Conservation (phyloP, 2,888 invertebrate species). For the Macrosoma leucophasiata region DNA sequence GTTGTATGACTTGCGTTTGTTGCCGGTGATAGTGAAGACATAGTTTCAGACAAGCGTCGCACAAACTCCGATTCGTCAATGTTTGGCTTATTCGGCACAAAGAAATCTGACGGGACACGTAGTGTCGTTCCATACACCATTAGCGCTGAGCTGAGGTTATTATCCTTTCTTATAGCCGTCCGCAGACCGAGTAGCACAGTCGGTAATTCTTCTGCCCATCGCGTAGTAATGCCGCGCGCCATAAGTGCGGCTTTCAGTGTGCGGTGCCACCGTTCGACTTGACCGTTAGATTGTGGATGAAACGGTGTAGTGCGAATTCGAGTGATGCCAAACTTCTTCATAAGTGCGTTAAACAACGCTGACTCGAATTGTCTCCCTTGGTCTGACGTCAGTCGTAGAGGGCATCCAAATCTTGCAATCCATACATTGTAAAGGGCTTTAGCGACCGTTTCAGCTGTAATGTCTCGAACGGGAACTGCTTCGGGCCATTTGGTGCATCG, state of each 20-base stretch:
- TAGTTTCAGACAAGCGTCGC: too few species aligned
- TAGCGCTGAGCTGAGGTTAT: too few species aligned
- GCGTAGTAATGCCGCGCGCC: conserved; percentile 5
- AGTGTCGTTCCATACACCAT: too few species aligned
- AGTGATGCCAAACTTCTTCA: conserved; percentile 15
- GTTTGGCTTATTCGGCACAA: too few species aligned
- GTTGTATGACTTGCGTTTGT: too few species aligned
- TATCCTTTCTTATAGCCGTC: too few species aligned
- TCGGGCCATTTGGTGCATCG: conserved; percentile 19
- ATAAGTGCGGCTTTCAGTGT: conserved; percentile 16
- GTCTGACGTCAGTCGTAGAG: conserved; percentile 32
- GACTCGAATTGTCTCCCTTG: conserved; percentile 40
- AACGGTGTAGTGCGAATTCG: conserved; percentile 16
- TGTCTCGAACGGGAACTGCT: conserved; percentile 9
- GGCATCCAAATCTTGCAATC: conserved; percentile 21
- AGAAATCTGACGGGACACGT: too few species aligned
- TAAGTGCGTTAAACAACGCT: conserved; percentile 29
- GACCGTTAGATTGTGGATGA: conserved; percentile 18
- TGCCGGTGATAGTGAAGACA: too few species aligned
- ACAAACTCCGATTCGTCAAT: too few species aligned
- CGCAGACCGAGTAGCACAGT: too few species aligned
- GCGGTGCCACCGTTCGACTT: conserved; percentile 19
- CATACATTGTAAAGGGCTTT: conserved; percentile 6
- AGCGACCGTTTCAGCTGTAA: conserved; percentile 11
- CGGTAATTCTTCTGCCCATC: too few species aligned